phyloP scores from a whole-genome alignment of 2,797 vertebrate genomes.

The Nasua narica region DNA sequence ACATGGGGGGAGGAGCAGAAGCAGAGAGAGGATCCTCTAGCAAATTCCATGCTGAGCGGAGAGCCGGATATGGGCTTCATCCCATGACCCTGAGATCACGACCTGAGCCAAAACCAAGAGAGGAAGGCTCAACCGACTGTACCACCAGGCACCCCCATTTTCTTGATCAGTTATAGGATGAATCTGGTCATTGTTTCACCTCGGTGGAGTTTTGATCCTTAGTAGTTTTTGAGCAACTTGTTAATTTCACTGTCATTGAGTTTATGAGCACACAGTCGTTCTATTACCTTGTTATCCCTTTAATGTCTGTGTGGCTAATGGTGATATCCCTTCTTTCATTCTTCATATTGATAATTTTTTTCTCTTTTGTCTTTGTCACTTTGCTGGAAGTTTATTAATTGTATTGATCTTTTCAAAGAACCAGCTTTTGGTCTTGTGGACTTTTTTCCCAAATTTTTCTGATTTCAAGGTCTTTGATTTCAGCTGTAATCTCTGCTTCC shows the following conservation, averaged over 20 bases:
- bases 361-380: neutral
- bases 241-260: too few relatives aligned
- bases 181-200: neutral
- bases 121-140: neutral
- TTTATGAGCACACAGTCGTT: neutral
- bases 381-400: neutral
- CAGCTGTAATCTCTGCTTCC: neutral
- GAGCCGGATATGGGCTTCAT: neutral
- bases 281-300: neutral
- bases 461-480: neutral
- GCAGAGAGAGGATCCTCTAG: neutral
- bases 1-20: neutral
- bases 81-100: neutral
- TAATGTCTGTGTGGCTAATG: neutral
- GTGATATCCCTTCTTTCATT: neutral
- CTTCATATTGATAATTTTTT: neutral
- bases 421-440: neutral
- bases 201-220: neutral
- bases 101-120: neutral
- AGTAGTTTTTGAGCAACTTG: neutral
- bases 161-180: neutral
- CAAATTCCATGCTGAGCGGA: neutral
- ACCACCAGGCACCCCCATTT: neutral
- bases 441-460: neutral
- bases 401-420: neutral